These are phyloP conservation scores for Aphrocallistes beatrix DNA, from an alignment of 37 sponge, comb jelly and placozoan genomes.

Conservation along the genomic window DNA sequence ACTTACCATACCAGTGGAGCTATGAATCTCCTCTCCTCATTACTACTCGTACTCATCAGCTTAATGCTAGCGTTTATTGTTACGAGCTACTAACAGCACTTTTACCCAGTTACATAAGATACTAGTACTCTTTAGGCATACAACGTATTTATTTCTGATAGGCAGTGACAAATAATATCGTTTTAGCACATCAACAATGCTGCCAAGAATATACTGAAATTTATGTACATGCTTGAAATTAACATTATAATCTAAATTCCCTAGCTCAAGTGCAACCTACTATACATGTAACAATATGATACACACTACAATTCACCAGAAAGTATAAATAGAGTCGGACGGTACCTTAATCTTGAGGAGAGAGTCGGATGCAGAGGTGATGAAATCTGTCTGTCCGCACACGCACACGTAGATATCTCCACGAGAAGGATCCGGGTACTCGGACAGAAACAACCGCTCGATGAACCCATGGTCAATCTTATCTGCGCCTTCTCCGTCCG, in stretches of 20 bases:
- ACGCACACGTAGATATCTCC: neutral
- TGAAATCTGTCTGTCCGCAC: neutral
- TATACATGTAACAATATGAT: neutral
- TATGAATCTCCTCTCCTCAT: neutral
- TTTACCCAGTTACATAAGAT: neutral
- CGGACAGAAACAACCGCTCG: neutral
- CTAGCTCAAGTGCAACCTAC: too few relatives aligned
- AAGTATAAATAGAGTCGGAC: constrained; percentile 2
- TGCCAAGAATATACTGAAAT: too few relatives aligned
- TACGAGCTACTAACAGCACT: neutral
- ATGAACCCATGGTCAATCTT: neutral
- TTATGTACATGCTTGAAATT: neutral
- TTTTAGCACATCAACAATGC: too few relatives aligned
- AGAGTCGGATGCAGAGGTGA: neutral
- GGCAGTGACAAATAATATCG: too few relatives aligned
- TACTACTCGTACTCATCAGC: neutral
- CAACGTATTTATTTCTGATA: neutral
- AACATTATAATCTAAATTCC: neutral
- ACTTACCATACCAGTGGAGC: neutral
- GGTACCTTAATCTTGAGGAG: neutral
- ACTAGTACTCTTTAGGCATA: neutral
- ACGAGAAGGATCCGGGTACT: neutral
- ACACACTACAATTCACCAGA: neutral
- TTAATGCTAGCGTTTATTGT: neutral
- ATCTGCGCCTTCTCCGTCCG: neutral